Percentiles rank a stretch among this genome's conserved stretches.
phyloP scores from a whole-genome alignment of 2,797 vertebrate genomes.

The Cephalopachus bancanus region DNA sequence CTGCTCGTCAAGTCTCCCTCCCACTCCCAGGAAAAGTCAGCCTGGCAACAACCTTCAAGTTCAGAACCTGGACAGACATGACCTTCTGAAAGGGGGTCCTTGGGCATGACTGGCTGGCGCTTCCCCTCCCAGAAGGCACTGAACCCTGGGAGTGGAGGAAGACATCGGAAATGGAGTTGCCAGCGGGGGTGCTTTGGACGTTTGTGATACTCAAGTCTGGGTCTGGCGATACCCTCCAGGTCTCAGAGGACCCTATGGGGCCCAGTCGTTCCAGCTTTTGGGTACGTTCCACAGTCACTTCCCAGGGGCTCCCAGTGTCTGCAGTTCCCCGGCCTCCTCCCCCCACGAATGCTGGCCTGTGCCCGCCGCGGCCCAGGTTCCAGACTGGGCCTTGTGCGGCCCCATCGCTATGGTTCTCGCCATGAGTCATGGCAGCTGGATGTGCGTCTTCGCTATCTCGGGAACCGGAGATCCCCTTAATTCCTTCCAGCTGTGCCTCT shows the following conservation, averaged over 20 bases:
- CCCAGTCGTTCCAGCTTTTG: not conserved
- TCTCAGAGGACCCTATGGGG: rapidly evolving
- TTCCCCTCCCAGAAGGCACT: not conserved
- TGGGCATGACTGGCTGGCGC: not conserved
- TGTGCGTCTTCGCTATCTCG: not conserved
- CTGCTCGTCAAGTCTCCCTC: not conserved
- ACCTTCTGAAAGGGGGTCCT: not conserved
- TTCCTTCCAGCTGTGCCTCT: conserved; percentile 80
- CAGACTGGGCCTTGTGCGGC: not conserved
- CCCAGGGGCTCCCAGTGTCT: not conserved
- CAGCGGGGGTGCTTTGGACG: rapidly evolving
- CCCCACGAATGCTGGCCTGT: not conserved
- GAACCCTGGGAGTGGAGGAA: not conserved
- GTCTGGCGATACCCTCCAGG: not conserved
- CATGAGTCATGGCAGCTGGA: conserved; percentile 10
- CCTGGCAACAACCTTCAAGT: not conserved
- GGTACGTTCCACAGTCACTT: not conserved
- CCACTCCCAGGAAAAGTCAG: not conserved
- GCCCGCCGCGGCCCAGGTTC: not conserved
- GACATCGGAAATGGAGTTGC: rapidly evolving
- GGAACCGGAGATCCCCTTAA: conserved; percentile 75
- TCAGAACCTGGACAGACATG: not conserved
- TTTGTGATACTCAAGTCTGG: rapidly evolving
- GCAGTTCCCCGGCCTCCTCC: not conserved
- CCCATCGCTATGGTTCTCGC: not conserved